These are phyloP conservation scores for Lithobates pipiens DNA, from an alignment of 2,797 vertebrate species.

Conservation along the genomic window DNA sequence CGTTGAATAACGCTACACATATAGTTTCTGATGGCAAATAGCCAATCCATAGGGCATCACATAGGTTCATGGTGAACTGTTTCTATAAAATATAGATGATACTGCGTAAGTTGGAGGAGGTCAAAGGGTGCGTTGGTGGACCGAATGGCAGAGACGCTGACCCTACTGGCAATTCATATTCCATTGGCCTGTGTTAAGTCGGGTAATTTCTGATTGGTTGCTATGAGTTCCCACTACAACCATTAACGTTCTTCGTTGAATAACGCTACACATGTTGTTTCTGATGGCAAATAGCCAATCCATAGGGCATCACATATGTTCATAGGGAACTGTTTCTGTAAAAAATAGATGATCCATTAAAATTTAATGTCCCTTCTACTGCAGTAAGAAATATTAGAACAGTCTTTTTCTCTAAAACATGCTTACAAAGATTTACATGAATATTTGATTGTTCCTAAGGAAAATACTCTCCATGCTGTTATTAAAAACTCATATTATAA, in stretches of 20 bases:
- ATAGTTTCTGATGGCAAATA: background rate
- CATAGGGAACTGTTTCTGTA: slow-evolving; percentile 10
- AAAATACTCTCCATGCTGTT: background rate
- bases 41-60: slow-evolving; percentile 20
- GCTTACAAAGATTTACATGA: slow-evolving; percentile 17
- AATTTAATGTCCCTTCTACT: slow-evolving; percentile 38
- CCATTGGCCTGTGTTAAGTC: too few species aligned
- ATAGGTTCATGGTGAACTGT: slow-evolving; percentile 26
- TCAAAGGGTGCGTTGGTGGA: too few species aligned
- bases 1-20: too few species aligned
- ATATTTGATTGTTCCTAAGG: slow-evolving; percentile 27
- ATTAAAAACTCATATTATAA: slow-evolving; percentile 12
- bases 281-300: slow-evolving; percentile 1
- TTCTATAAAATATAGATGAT: slow-evolving; percentile 48
- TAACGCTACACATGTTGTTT: too few species aligned
- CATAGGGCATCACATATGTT: slow-evolving; percentile 39
- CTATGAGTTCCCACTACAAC: too few species aligned
- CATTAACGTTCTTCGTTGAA: too few species aligned
- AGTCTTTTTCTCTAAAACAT: slow-evolving; percentile 34
- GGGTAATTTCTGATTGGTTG: too few species aligned
- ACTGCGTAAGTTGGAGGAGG: too few species aligned
- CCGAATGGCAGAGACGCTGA: too few species aligned
- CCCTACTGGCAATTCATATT: too few species aligned
- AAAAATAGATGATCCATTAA: slow-evolving; percentile 54
- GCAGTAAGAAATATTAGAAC: slow-evolving; percentile 34